Evolutionary conservation across 1,140 invertebrate genomes (phyloP).

Genomic region (Zaprionus lachaisei): DNA sequence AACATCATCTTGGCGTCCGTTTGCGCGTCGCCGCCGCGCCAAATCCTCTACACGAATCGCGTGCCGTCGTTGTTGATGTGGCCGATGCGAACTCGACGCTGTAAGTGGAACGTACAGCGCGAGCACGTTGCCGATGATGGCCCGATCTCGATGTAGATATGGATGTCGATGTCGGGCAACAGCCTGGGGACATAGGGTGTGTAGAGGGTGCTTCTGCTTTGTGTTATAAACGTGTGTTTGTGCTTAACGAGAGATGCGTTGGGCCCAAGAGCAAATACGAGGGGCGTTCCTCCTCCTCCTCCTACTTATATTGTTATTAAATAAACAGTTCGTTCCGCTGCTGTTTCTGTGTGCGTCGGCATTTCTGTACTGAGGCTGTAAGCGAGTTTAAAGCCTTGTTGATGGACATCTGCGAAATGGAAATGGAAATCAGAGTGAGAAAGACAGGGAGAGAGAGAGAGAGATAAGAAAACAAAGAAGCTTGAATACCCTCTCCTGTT

Average conservation of each 20-base stretch:
- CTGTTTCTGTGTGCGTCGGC: conserved; percentile 24
- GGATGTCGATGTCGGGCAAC: not conserved
- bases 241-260: conserved; percentile 31
- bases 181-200: not conserved
- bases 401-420: conserved; percentile 57
- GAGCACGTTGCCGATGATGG: conserved; percentile 1
- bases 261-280: conserved; percentile 16
- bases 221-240: conserved; percentile 46
- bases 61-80: conserved; percentile 35
- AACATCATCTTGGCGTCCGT: conserved; percentile 80
- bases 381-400: conserved; percentile 53
- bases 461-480: conserved; percentile 23
- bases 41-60: conserved; percentile 27
- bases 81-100: conserved; percentile 4
- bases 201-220: conserved; percentile 55
- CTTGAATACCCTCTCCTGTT: conserved; percentile 20
- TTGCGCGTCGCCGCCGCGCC: conserved; percentile 43
- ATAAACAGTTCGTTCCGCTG: conserved; percentile 52
- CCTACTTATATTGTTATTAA: conserved; percentile 65
- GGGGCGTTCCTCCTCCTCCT: conserved; percentile 16
- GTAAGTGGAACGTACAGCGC: conserved; percentile 15
- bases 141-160: conserved; percentile 14
- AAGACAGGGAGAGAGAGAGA: not conserved
- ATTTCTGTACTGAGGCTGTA: conserved; percentile 21
- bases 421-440: conserved; percentile 7